phyloP scores from a whole-genome alignment of 1,140 invertebrate species.

The Drosophila guanche region DNA sequence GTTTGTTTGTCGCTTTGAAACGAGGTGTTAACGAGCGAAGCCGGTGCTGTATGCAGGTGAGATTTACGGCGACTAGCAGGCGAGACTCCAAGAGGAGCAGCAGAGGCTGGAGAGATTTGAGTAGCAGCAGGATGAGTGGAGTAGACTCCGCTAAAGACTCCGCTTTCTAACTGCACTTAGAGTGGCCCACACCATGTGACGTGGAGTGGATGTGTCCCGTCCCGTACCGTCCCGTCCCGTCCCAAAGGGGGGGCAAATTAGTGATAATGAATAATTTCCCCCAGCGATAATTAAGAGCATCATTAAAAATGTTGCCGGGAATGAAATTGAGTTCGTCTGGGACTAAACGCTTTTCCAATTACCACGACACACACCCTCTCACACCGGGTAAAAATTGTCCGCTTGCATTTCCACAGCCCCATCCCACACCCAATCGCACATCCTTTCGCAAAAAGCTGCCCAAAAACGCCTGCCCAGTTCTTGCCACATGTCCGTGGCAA shows the following conservation, averaged over 20 bases:
- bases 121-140: constrained; percentile 13
- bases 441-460: constrained; percentile 28
- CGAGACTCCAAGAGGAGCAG: neutral
- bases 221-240: constrained; percentile 18
- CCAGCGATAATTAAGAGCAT: constrained; percentile 72
- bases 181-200: constrained; percentile 25
- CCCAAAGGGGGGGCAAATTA: constrained; percentile 55
- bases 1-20: constrained; percentile 41
- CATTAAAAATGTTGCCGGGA: constrained; percentile 65
- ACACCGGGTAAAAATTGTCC: constrained; percentile 66
- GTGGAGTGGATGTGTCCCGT: constrained; percentile 8
- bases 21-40: constrained; percentile 62
- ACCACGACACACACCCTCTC: constrained; percentile 41
- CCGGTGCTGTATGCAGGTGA: constrained; percentile 15
- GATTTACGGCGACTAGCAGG: neutral
- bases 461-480: constrained; percentile 38
- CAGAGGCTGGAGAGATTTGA: constrained; percentile 12
- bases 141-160: constrained; percentile 25
- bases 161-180: constrained; percentile 27
- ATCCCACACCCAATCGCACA: constrained; percentile 3
- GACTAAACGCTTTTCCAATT: constrained; percentile 75
- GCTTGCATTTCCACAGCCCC: constrained; percentile 69
- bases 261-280: constrained; percentile 77
- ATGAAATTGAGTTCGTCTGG: constrained; percentile 53
- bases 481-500: constrained; percentile 25